Percentiles rank a stretch among this genome's conserved stretches.
Conservation (phyloP, 2,797 vertebrate species). For the Margarornis squamiger region DNA sequence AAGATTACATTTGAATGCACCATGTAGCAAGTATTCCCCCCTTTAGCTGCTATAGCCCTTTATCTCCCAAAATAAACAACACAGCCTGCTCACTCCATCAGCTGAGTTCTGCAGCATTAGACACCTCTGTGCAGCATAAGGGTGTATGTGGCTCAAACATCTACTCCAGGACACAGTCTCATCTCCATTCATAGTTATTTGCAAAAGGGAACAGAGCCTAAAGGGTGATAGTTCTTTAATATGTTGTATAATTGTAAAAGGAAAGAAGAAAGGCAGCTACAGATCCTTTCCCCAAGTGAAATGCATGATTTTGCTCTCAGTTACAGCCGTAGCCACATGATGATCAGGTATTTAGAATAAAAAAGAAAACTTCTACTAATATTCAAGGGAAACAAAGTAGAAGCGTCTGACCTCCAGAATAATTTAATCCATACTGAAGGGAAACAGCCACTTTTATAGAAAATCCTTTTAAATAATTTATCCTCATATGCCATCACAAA, state of each 20-base stretch:
- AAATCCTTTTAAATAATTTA: not conserved
- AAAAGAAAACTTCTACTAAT: not conserved
- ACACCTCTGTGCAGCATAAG: not conserved
- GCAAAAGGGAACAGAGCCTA: not conserved
- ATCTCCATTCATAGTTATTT: not conserved
- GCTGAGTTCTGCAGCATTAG: not conserved
- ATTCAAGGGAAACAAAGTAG: not conserved
- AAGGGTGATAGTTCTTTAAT: not conserved
- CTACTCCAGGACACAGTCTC: not conserved
- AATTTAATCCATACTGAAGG: not conserved
- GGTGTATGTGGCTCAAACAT: not conserved
- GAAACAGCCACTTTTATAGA: not conserved
- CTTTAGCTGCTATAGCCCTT: not conserved
- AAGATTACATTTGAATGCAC: conserved; percentile 18
- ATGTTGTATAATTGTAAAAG: not conserved
- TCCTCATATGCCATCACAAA: not conserved
- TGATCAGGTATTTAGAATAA: not conserved
- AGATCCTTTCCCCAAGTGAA: not conserved
- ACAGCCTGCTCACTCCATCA: not conserved
- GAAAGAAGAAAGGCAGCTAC: not conserved
- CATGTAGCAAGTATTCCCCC: not conserved
- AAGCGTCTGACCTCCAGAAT: not conserved
- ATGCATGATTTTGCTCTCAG: not conserved
- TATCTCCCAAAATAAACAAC: conserved; percentile 13
- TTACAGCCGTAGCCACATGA: not conserved